Percentiles rank a stretch among this genome's conserved stretches.
These are phyloP conservation scores for Oscheius sp. DNA, from an alignment of 2,888 invertebrate genomes.

Conservation along the genomic window DNA sequence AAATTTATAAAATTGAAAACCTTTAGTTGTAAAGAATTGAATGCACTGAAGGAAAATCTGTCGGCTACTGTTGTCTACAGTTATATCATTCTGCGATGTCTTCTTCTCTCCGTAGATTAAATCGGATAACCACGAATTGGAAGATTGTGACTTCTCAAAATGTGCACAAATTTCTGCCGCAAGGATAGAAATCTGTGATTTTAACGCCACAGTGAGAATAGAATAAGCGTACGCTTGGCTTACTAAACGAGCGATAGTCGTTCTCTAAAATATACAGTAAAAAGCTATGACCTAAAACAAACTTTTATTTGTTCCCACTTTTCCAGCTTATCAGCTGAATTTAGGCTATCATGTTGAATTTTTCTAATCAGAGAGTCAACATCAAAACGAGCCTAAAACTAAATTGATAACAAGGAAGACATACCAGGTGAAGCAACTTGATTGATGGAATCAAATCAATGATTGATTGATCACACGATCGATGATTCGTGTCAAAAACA, in stretches of 20 bases:
- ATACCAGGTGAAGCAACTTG: conserved; percentile 41
- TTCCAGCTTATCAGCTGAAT: conserved; percentile 41
- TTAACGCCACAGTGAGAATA: conserved; percentile 54
- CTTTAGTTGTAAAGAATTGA: conserved; percentile 53
- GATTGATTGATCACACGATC: conserved; percentile 58
- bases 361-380: conserved; percentile 43
- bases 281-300: background rate
- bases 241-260: conserved; percentile 44
- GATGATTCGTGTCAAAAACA: conserved; percentile 60
- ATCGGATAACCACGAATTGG: background rate
- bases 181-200: conserved; percentile 60
- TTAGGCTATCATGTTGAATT: conserved; percentile 37
- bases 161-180: conserved; percentile 55
- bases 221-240: conserved; percentile 51
- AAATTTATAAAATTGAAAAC: too few relatives aligned
- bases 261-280: conserved; percentile 31
- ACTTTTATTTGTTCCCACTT: conserved; percentile 54
- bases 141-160: conserved; percentile 29
- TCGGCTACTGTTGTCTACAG: conserved; percentile 41
- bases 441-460: conserved; percentile 48
- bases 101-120: background rate
- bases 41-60: conserved; percentile 59
- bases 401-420: background rate
- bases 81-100: background rate
- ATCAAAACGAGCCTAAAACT: conserved; percentile 45